Percentiles rank a stretch among this genome's conserved stretches.
Evolutionary conservation across 2,113 vertebrate genomes (phyloP).

Genomic region (Microtus montanus): DNA sequence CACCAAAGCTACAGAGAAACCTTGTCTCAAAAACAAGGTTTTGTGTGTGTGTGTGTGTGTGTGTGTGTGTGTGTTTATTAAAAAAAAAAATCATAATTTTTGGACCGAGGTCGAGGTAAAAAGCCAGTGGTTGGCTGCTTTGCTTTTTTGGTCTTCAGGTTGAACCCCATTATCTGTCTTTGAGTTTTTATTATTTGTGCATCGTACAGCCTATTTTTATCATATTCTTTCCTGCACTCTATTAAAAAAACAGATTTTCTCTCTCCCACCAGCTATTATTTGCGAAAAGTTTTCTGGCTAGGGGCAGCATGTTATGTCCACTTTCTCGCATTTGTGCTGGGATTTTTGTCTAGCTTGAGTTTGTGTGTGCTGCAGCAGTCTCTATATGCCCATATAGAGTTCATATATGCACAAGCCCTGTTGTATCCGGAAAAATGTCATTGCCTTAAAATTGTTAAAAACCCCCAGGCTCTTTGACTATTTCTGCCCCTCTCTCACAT

Average conservation of each 20-base stretch:
- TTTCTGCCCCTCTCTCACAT: not conserved
- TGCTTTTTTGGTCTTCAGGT: too few relatives aligned
- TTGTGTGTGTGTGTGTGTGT: too few relatives aligned
- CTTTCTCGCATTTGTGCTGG: not conserved
- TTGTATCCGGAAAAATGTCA: not conserved
- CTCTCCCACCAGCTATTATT: not conserved
- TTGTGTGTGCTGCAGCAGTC: not conserved
- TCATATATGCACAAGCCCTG: not conserved
- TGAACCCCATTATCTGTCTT: too few relatives aligned
- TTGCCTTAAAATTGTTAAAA: not conserved
- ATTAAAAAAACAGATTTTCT: not conserved
- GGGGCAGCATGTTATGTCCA: not conserved
- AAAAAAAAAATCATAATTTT: too few relatives aligned
- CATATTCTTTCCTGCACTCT: not conserved
- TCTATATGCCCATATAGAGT: not conserved
- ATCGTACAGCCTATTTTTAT: not conserved
- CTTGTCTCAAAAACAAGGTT: not conserved
- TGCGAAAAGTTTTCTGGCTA: not conserved
- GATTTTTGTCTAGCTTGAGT: not conserved
- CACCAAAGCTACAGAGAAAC: not conserved
- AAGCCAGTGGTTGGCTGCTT: too few relatives aligned
- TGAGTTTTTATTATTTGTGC: too few relatives aligned
- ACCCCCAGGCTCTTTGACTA: not conserved
- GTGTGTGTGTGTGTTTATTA: too few relatives aligned
- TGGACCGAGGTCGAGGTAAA: too few relatives aligned